These are phyloP conservation scores for Drosophila punjabiensis DNA, from an alignment of 1,140 invertebrate species.

Conservation along the genomic window DNA sequence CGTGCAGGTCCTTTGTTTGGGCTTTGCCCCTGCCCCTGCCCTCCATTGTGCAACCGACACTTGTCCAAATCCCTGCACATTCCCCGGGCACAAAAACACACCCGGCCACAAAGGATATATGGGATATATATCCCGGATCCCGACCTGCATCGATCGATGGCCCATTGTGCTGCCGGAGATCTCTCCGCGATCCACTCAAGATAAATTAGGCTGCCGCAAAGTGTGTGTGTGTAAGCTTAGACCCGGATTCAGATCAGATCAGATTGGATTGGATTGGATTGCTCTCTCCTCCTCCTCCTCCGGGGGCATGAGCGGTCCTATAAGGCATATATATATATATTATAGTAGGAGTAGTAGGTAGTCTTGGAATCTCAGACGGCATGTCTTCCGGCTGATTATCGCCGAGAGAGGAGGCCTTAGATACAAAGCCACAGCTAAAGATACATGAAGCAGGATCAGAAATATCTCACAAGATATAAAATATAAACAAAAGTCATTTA, in stretches of 20 bases:
- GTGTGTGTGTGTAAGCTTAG: slow-evolving; percentile 71
- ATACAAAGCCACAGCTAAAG: not conserved
- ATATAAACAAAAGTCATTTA: too few relatives aligned
- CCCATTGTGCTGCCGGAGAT: slow-evolving; percentile 40
- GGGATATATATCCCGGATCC: slow-evolving; percentile 27
- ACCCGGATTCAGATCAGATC: slow-evolving; percentile 46
- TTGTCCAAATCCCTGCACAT: slow-evolving; percentile 75
- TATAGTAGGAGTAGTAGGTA: not conserved
- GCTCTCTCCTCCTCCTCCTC: slow-evolving; percentile 4
- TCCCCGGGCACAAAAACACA: slow-evolving; percentile 81
- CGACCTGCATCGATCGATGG: slow-evolving; percentile 39
- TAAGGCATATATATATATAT: not conserved
- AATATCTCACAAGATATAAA: not conserved
- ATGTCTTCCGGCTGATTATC: slow-evolving; percentile 61
- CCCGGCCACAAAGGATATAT: slow-evolving; percentile 58
- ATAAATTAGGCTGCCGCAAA: slow-evolving; percentile 77
- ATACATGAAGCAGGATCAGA: not conserved
- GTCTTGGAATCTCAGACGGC: slow-evolving; percentile 40
- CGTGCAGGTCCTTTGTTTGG: slow-evolving; percentile 72
- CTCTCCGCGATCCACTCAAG: slow-evolving; percentile 71
- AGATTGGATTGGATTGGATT: slow-evolving; percentile 4
- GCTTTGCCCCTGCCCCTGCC: not conserved
- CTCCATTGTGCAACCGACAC: slow-evolving; percentile 71
- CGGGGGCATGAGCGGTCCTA: slow-evolving; percentile 14
- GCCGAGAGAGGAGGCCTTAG: too few relatives aligned